Evolutionary conservation across 1,140 invertebrate species (phyloP), one percentile per base, ranked within the genome.

Genomic region (Drosophila pandora): DNA sequence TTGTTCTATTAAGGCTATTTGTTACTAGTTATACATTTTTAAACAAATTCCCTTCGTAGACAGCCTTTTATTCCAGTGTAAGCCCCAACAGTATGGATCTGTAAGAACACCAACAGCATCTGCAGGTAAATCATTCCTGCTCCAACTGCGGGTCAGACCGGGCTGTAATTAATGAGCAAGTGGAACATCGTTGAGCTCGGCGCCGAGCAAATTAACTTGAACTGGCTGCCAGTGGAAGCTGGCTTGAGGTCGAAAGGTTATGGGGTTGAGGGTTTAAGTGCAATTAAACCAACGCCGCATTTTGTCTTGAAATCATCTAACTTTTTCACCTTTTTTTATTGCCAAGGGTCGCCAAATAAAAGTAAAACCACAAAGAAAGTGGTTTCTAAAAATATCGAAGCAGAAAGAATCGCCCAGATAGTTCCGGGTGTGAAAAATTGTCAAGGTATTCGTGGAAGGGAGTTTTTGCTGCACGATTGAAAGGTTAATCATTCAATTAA

Each of bases 101-200:
- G 32, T 25, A 59, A 49, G 49, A 55, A 39, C 60, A 59, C 55
- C 22, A 43, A 59, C 45, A 52, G 45, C 56, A 73, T 68, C 59
- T 77, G 56, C 55, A 87, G 82, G 83, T 82, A 82, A 87, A 85
- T 79, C 82, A 85, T 88, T 82, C 70, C 47, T 63, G 37, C 50
- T 60, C 55, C 41, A n/a, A 52, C 71, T 65, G 61, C 43, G 61
- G 71, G 70, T 56, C 69, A 70, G 68, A 78, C 83, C 76, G 76
- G 88, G 83, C 79, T 73, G 71, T 87, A 87, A 87, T 87, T 87
- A 87, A 87, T 87, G 83, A 87, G 83, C 83, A 67, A 79, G 65
- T 82, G 74, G 71, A 72, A 79, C 84, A 88, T 72, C 77, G 74
- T 74, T 65, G 68, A 75, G 69, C 57, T 58, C 17, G 58, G 69